Percentiles rank a stretch among this genome's conserved stretches.
phyloP scores from a whole-genome alignment of 2,113 vertebrate species.

The Lathamus discolor region DNA sequence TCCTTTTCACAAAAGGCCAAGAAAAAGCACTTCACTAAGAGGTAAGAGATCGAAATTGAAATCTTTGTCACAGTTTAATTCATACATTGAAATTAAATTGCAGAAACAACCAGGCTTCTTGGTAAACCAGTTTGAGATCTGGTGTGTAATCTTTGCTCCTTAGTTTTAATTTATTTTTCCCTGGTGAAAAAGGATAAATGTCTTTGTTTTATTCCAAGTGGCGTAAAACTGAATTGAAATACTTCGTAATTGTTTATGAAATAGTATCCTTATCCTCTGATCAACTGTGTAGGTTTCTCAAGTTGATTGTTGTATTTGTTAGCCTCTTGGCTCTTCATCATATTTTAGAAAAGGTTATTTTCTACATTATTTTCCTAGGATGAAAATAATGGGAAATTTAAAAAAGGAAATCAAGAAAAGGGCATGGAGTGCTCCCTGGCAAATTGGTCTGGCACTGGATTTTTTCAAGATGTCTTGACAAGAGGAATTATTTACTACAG shows the following conservation, averaged over 20 bases:
- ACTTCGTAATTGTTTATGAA: neutral
- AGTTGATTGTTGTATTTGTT: neutral
- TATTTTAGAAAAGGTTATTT: neutral
- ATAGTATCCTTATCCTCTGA: neutral
- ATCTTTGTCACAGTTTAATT: neutral
- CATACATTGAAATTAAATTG: neutral
- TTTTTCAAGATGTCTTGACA: constrained; percentile 36
- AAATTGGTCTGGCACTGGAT: neutral
- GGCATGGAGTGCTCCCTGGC: neutral
- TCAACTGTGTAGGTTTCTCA: neutral
- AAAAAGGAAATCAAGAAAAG: neutral
- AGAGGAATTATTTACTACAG: neutral
- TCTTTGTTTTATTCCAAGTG: neutral
- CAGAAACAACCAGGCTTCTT: neutral
- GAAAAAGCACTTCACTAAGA: neutral
- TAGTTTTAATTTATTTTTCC: neutral
- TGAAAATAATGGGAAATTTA: constrained; percentile 1
- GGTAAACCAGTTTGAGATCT: neutral
- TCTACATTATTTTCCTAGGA: neutral
- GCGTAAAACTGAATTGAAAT: neutral
- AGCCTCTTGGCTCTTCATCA: neutral
- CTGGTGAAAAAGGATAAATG: neutral
- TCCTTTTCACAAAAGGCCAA: neutral
- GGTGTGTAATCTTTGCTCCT: neutral
- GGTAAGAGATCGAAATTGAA: neutral